Conservation (phyloP, 2,888 invertebrate genomes). For the Spodoptera littoralis region DNA sequence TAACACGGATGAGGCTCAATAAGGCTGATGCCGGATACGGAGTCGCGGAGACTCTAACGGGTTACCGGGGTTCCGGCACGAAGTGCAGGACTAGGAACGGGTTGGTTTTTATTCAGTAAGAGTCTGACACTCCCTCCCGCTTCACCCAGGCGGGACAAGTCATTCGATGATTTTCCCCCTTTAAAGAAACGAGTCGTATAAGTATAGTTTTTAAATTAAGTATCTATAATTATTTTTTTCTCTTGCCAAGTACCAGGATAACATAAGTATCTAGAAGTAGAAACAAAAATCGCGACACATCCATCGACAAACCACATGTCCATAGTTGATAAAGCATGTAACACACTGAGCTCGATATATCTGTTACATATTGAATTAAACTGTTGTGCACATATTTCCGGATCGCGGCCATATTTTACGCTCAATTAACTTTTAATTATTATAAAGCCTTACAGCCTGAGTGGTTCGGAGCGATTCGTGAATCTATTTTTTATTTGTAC, state of each 20-base stretch:
- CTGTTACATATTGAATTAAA: conserved; percentile 53
- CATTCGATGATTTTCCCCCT: too few species aligned
- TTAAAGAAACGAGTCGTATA: too few species aligned
- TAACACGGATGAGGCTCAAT: too few species aligned
- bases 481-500: neutral
- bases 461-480: conserved; percentile 3
- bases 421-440: conserved; percentile 58
- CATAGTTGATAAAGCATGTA: conserved; percentile 19
- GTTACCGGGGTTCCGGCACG: too few species aligned
- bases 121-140: too few species aligned
- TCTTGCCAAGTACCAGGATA: neutral
- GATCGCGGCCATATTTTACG: conserved; percentile 47
- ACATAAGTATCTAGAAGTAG: neutral
- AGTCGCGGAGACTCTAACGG: too few species aligned
- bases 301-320: neutral
- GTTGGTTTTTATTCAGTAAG: too few species aligned
- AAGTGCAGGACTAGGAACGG: too few species aligned
- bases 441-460: conserved; percentile 25
- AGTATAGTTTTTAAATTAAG: too few species aligned
- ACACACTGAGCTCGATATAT: conserved; percentile 23
- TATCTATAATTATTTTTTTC: too few species aligned
- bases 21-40: too few species aligned
- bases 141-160: too few species aligned
- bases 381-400: conserved; percentile 37
- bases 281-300: conserved; percentile 5